Conservation (phyloP, 2,797 vertebrate genomes). For the Anomalospiza imberbis region DNA sequence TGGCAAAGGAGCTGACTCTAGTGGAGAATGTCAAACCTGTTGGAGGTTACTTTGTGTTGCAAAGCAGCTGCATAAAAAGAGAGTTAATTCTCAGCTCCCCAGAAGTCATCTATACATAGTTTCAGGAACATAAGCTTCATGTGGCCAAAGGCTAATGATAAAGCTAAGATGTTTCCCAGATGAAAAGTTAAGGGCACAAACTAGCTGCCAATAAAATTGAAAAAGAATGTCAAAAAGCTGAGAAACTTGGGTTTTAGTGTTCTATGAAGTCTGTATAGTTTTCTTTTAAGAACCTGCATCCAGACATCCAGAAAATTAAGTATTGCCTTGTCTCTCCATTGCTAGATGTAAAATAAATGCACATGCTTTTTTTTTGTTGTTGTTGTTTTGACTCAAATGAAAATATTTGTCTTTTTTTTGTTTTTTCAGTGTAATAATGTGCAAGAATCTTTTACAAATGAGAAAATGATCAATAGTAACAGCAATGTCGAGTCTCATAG, state of each 20-base stretch:
- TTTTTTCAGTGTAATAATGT: background rate
- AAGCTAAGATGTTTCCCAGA: background rate
- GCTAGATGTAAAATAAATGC: background rate
- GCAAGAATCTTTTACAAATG: background rate
- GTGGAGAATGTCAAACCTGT: conserved; percentile 14
- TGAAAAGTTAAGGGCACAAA: background rate
- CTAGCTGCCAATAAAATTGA: background rate
- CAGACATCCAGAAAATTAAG: background rate
- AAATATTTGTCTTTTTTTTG: background rate
- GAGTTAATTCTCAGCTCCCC: background rate
- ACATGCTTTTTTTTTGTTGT: background rate
- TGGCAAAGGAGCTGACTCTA: background rate
- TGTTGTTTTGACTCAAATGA: background rate
- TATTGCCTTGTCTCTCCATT: background rate
- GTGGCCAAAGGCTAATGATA: background rate
- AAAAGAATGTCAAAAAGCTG: background rate
- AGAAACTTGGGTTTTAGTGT: background rate
- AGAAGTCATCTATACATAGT: background rate
- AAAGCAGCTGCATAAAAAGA: conserved; percentile 16
- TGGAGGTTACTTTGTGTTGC: conserved; percentile 24
- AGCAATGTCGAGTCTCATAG: background rate
- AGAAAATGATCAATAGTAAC: background rate
- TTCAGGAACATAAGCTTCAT: background rate
- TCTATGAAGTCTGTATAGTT: background rate
- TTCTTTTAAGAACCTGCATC: background rate